phyloP scores from a whole-genome alignment of 2,797 vertebrate genomes.

The Fistularia tabacaria region DNA sequence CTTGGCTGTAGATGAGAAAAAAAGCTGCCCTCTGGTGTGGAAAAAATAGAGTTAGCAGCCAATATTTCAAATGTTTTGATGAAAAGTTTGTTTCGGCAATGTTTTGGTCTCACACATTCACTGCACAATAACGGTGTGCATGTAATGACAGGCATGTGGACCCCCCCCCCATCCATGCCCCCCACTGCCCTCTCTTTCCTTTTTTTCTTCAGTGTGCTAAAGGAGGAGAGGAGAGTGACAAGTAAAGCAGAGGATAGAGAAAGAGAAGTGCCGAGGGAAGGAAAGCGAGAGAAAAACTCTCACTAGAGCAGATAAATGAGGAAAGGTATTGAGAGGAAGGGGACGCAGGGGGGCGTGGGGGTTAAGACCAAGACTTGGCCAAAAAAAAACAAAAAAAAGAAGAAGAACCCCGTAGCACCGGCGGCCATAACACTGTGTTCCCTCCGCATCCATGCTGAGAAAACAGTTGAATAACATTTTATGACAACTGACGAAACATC shows the following conservation, averaged over 20 bases:
- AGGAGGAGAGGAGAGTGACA: background rate
- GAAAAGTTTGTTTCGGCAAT: constrained; percentile 19
- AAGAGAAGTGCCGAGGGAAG: no score
- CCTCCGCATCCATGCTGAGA: no score
- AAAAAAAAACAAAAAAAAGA: background rate
- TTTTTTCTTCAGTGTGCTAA: background rate
- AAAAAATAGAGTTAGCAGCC: no score
- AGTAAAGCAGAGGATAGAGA: background rate
- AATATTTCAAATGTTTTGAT: background rate
- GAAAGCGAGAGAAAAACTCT: background rate
- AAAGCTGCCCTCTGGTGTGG: no score
- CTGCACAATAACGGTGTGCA: background rate
- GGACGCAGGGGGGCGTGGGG: no score
- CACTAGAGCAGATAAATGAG: background rate
- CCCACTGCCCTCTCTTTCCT: background rate
- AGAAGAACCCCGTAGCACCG: no score
- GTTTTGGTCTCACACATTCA: constrained; percentile 21
- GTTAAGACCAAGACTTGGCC: no score
- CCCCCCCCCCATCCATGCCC: background rate
- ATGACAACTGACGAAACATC: no score
- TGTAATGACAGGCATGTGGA: background rate
- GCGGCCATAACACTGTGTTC: no score
- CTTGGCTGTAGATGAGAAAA: no score
- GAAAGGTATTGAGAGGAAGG: background rate
- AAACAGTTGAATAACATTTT: no score